A percentile compares a stretch with the other conserved stretches of the same genome.
These are phyloP conservation scores for Dicyrtomina minuta DNA, from an alignment of 2,888 invertebrate species.

Conservation along the genomic window DNA sequence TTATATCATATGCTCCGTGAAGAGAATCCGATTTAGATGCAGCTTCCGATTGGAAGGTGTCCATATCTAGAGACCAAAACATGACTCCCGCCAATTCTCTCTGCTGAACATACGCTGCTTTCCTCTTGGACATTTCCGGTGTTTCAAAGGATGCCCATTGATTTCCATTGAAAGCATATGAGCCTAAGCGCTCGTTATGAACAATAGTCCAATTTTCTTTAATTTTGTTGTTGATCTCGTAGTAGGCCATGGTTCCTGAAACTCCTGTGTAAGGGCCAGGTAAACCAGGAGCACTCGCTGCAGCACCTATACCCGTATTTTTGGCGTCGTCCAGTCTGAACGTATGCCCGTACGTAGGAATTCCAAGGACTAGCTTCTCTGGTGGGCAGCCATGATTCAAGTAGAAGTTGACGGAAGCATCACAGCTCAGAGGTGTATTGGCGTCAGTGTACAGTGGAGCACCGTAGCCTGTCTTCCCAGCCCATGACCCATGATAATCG, in stretches of 20 bases:
- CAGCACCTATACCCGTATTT: neutral
- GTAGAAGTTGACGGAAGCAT: too few species aligned
- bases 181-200: neutral
- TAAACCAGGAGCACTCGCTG: neutral
- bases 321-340: neutral
- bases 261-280: neutral
- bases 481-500: slow-evolving; percentile 79
- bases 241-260: neutral
- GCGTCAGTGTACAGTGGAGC: slow-evolving; percentile 73
- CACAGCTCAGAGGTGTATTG: too few species aligned
- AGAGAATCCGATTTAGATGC: too few species aligned
- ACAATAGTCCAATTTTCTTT: neutral
- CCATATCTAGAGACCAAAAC: neutral
- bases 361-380: neutral
- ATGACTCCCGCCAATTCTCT: neutral
- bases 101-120: neutral
- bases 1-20: too few species aligned
- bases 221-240: neutral
- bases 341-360: neutral
- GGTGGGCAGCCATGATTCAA: neutral
- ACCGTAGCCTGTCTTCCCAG: slow-evolving; percentile 75
- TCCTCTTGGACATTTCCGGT: neutral
- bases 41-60: neutral
- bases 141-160: neutral
- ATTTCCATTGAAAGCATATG: neutral